A percentile compares a stretch with the other conserved stretches of the same genome.
These are phyloP conservation scores for Sturmia bella DNA, from an alignment of 2,888 invertebrate species.

Conservation along the genomic window DNA sequence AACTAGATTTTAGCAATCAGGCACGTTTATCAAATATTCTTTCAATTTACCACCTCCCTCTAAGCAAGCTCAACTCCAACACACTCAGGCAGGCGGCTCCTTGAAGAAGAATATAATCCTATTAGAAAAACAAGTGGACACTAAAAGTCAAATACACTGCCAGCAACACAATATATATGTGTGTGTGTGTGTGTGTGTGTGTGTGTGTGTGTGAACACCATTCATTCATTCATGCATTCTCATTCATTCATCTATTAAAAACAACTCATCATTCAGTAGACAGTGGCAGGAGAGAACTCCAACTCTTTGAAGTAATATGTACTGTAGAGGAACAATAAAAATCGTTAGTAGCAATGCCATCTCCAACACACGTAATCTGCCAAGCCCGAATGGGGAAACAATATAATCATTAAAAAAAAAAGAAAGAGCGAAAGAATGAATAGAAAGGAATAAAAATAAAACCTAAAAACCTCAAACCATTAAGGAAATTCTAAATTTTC, in stretches of 20 bases:
- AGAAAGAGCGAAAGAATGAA: slow-evolving; percentile 2
- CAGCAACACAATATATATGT: slow-evolving; percentile 12
- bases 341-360: slow-evolving; percentile 40
- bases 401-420: slow-evolving; percentile 42
- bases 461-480: slow-evolving; percentile 59
- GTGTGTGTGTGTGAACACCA: neutral
- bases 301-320: neutral
- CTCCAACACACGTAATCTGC: slow-evolving; percentile 34
- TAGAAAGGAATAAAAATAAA: neutral
- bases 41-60: slow-evolving; percentile 52
- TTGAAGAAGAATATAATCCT: slow-evolving; percentile 60
- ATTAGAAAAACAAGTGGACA: slow-evolving; percentile 68
- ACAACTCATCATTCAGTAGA: slow-evolving; percentile 21
- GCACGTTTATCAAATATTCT: slow-evolving; percentile 61
- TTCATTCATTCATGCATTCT: slow-evolving; percentile 6
- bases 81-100: neutral
- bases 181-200: no score
- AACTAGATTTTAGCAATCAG: slow-evolving; percentile 60
- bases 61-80: neutral
- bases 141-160: slow-evolving; percentile 68
- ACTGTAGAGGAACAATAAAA: neutral
- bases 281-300: slow-evolving; percentile 6
- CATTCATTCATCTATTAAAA: slow-evolving; percentile 21
- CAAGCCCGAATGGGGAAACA: slow-evolving; percentile 46
- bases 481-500: slow-evolving; percentile 56